Conservation (phyloP, 2,797 vertebrate species). For the Scyliorhinus canicula region DNA sequence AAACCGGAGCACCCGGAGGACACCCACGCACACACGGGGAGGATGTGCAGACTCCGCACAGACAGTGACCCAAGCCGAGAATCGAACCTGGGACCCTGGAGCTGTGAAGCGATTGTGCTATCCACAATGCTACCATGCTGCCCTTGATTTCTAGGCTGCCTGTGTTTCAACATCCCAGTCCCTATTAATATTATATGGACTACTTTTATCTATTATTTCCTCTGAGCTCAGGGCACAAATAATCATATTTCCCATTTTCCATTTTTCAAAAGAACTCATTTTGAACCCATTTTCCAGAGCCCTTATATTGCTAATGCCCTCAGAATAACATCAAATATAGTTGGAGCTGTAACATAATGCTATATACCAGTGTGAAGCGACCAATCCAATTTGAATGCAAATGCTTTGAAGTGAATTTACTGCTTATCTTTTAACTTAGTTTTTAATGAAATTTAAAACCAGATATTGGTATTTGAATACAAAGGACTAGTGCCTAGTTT, state of each 20-base stretch:
- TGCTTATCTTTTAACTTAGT: not conserved
- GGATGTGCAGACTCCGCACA: too few relatives aligned
- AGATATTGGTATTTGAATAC: not conserved
- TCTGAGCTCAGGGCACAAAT: not conserved
- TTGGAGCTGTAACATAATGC: not conserved
- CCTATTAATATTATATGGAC: not conserved
- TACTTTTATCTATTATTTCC: not conserved
- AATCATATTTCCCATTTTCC: not conserved
- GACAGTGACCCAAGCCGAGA: too few relatives aligned
- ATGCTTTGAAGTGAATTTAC: not conserved
- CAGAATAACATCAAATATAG: not conserved
- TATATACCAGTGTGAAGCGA: not conserved
- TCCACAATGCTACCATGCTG: too few relatives aligned
- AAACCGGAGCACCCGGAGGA: too few relatives aligned
- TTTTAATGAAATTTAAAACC: conserved; percentile 1
- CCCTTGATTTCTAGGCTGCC: not conserved
- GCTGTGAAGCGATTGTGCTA: too few relatives aligned
- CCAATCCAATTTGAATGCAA: not conserved
- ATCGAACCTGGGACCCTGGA: too few relatives aligned
- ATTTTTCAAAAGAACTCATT: not conserved
- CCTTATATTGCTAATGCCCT: not conserved
- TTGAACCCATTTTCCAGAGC: not conserved
- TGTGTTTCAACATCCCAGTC: not conserved
- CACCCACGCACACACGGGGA: too few relatives aligned
- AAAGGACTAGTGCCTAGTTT: not conserved